phyloP scores from a whole-genome alignment of 2,888 invertebrate species.

The Epirrhoe tristata region DNA sequence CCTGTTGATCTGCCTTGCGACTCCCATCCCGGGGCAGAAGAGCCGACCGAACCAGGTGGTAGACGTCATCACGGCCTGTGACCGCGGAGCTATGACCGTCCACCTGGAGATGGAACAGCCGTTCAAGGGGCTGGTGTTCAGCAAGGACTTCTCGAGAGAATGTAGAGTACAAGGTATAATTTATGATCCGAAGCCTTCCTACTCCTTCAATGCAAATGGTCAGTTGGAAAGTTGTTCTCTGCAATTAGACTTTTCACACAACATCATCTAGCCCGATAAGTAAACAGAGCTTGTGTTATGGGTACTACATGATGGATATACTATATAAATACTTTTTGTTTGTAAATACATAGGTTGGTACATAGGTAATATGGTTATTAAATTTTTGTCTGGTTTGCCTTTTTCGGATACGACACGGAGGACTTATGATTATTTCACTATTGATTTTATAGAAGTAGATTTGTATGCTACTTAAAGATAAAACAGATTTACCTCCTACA shows the following conservation, averaged over 20 bases:
- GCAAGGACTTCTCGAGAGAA: slow-evolving; percentile 90
- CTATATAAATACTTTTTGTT: too few species aligned
- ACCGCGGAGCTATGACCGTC: slow-evolving; percentile 86
- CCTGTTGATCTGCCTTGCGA: slow-evolving; percentile 60
- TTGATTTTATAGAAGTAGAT: neutral
- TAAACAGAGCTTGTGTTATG: too few species aligned
- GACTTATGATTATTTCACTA: too few species aligned
- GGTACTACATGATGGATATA: too few species aligned
- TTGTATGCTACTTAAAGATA: neutral
- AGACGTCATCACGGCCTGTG: slow-evolving; percentile 86
- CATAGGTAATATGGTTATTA: too few species aligned
- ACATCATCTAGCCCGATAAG: too few species aligned
- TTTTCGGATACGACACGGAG: too few species aligned
- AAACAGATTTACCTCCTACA: neutral
- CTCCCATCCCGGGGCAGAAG: slow-evolving; percentile 54
- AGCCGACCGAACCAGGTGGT: slow-evolving; percentile 82
- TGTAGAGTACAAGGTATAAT: slow-evolving; percentile 88
- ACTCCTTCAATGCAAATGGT: too few species aligned
- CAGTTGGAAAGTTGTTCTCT: too few species aligned
- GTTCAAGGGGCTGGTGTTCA: slow-evolving; percentile 90
- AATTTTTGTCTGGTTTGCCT: too few species aligned
- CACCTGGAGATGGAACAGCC: slow-evolving; percentile 86
- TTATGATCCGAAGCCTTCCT: neutral
- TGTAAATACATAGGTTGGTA: too few species aligned
- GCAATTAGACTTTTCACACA: too few species aligned